Conservation (phyloP, 2,888 invertebrate species). For the Torymus texanus region DNA sequence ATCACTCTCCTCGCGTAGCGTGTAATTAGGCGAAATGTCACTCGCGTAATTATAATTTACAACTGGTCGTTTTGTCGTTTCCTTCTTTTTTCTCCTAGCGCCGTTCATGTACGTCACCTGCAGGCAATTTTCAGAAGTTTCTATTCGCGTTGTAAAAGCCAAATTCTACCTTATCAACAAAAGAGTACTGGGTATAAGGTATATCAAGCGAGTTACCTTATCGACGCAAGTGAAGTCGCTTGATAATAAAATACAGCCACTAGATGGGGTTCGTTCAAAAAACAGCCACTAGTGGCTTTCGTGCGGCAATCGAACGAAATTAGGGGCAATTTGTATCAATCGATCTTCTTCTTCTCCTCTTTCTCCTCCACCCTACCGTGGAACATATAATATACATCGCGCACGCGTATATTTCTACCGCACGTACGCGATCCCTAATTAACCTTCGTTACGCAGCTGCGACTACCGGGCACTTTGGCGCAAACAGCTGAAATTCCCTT, state of each 20-base stretch:
- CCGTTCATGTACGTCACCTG: constrained; percentile 1
- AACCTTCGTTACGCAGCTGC: constrained; percentile 49
- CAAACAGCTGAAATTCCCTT: constrained; percentile 5
- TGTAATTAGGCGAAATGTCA: constrained; percentile 36
- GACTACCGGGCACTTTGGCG: neutral
- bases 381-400: constrained; percentile 30
- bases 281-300: neutral
- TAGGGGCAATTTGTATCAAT: constrained; percentile 68
- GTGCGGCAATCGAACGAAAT: constrained; percentile 64
- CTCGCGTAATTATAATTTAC: constrained; percentile 46
- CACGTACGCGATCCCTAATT: constrained; percentile 45
- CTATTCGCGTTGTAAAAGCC: too few species aligned
- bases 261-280: too few species aligned
- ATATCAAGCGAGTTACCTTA: too few species aligned
- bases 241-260: too few species aligned
- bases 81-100: neutral
- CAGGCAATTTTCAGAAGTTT: neutral
- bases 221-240: too few species aligned
- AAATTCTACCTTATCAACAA: constrained; percentile 8
- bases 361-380: neutral
- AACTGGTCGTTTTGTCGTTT: neutral
- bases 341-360: constrained; percentile 48
- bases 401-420: constrained; percentile 6
- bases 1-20: neutral
- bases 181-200: neutral